Conservation (phyloP, 2,888 invertebrate species). For the Tetragnatha montana region DNA sequence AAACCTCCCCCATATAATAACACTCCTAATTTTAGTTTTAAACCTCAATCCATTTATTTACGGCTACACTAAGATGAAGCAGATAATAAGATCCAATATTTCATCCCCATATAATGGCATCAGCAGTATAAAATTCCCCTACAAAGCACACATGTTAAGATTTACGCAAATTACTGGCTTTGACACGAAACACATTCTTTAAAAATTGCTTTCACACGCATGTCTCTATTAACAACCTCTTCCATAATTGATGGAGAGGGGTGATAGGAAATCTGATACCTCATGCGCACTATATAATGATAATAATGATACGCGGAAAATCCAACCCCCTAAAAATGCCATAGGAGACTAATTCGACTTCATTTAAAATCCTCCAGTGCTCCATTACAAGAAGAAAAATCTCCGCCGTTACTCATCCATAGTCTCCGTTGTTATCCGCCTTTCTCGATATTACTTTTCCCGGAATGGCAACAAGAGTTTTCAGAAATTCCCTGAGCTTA, state of each 20-base stretch:
- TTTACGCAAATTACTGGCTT: not conserved
- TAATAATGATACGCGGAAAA: conserved; percentile 2
- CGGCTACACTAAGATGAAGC: no score
- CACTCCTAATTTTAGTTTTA: no score
- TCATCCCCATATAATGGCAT: no score
- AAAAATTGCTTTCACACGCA: not conserved
- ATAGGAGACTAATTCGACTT: conserved; percentile 24
- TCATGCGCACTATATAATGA: conserved; percentile 1
- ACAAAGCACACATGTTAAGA: not conserved
- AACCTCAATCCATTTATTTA: no score
- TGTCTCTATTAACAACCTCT: not conserved
- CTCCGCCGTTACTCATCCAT: conserved; percentile 32
- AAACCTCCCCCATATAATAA: no score
- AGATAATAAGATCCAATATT: no score
- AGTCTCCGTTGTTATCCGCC: conserved; percentile 1
- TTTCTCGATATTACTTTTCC: not conserved
- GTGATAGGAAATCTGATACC: conserved; percentile 14
- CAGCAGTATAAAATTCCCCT: no score
- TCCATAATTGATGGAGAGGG: conserved; percentile 25
- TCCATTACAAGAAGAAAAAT: conserved; percentile 42
- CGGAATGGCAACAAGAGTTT: not conserved
- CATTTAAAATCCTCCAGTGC: conserved; percentile 24
- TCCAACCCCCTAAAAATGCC: not conserved
- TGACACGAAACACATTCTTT: not conserved
- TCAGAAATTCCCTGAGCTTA: not conserved